A percentile compares a stretch with the other conserved stretches of the same genome.
Evolutionary conservation across 2,888 invertebrate species (phyloP).

Genomic region (Pharmacophagus antenor): DNA sequence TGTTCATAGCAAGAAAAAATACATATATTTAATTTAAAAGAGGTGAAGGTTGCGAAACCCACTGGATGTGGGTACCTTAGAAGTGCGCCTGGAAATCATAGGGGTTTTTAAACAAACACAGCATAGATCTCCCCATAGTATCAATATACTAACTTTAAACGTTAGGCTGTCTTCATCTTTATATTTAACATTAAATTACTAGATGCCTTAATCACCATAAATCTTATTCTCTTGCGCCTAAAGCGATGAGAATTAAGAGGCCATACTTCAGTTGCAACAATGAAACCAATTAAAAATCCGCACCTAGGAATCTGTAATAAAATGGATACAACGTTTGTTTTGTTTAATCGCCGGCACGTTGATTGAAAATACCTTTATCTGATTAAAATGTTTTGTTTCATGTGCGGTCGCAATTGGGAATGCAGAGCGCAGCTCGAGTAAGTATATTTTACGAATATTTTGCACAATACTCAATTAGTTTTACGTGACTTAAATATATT

Average conservation of each 20-base stretch:
- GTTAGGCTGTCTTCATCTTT: neutral
- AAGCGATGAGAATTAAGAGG: conserved; percentile 2
- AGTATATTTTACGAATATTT: conserved; percentile 54
- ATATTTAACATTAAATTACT: neutral
- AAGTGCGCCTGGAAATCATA: too few relatives aligned
- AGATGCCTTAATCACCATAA: neutral
- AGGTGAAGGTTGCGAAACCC: too few relatives aligned
- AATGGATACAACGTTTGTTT: conserved; percentile 15
- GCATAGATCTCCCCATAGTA: too few relatives aligned
- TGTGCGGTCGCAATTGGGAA: conserved; percentile 51
- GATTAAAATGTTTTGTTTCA: conserved; percentile 62
- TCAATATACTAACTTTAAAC: neutral
- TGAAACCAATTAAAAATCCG: conserved; percentile 21
- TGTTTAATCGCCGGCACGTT: conserved; percentile 19
- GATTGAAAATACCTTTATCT: conserved; percentile 36
- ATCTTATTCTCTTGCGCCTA: neutral
- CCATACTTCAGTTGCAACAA: neutral
- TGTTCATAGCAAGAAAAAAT: neutral
- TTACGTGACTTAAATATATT: too few relatives aligned
- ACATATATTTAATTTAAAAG: too few relatives aligned
- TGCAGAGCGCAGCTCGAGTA: conserved; percentile 83
- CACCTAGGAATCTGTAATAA: conserved; percentile 3
- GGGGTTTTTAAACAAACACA: too few relatives aligned
- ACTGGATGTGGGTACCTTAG: too few relatives aligned
- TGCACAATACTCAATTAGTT: neutral